A percentile compares a stretch with the other conserved stretches of the same genome.
Conservation (phyloP, 2,113 vertebrate genomes). For the Nothocercus julius region DNA sequence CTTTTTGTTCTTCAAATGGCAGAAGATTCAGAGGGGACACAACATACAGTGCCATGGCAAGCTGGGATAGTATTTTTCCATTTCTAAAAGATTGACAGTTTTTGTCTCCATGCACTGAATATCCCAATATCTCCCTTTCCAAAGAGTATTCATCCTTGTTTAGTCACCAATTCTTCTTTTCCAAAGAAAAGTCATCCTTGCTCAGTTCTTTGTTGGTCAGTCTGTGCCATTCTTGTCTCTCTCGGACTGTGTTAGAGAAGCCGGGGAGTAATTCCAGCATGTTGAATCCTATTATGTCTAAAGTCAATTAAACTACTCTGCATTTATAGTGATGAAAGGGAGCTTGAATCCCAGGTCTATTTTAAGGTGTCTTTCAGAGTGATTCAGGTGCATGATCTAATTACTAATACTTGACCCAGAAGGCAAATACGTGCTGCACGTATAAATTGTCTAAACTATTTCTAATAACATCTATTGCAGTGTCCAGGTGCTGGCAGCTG, state of each 20-base stretch:
- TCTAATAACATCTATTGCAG: background rate
- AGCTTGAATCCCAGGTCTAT: conserved; percentile 17
- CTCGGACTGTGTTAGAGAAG: background rate
- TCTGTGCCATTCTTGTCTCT: rapidly evolving
- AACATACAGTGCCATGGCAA: background rate
- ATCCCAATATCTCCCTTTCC: background rate
- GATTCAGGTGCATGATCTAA: background rate
- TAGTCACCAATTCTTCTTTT: background rate
- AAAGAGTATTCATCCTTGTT: background rate
- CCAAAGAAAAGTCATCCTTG: background rate
- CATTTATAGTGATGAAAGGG: background rate
- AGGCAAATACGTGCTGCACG: background rate
- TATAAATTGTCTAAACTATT: background rate
- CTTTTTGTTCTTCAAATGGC: background rate
- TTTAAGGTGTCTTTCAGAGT: conserved; percentile 26
- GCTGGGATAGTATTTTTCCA: rapidly evolving
- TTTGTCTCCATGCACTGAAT: background rate
- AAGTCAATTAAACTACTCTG: background rate
- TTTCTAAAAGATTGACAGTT: background rate
- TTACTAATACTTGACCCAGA: background rate
- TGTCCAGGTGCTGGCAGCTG: conserved; percentile 14
- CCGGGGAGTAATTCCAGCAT: background rate
- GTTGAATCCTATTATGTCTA: background rate
- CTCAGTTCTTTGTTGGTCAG: background rate
- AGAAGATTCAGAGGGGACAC: background rate